Evolutionary conservation across 2,888 invertebrate species (phyloP).

Genomic region (Ptilodon capucinus): DNA sequence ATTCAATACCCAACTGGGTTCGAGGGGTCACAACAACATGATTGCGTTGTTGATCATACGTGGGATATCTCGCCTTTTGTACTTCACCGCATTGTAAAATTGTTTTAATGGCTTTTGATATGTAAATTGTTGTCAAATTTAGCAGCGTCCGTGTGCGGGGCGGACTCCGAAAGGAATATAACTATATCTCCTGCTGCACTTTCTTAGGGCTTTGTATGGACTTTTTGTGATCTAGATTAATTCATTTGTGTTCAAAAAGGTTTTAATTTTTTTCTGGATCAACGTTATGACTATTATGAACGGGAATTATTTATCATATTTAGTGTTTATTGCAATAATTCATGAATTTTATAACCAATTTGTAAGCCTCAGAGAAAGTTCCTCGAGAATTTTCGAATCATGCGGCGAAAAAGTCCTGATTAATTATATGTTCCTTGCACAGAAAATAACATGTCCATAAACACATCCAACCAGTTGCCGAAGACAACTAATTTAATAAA

Average conservation of each 20-base stretch:
- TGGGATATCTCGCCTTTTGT: constrained; percentile 38
- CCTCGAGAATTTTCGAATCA: no score
- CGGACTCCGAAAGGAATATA: constrained; percentile 13
- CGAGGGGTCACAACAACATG: constrained; percentile 34
- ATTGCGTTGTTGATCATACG: constrained; percentile 34
- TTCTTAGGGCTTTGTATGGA: background rate
- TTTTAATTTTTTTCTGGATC: no score
- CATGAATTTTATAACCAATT: no score
- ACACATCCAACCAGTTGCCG: background rate
- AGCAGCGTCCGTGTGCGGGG: constrained; percentile 23
- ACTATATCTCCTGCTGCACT: constrained; percentile 20
- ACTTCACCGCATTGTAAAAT: constrained; percentile 44
- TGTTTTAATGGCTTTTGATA: constrained; percentile 40
- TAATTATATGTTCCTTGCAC: background rate
- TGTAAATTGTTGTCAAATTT: constrained; percentile 41
- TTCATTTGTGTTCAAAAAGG: background rate
- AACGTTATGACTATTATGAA: no score
- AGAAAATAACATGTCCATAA: background rate
- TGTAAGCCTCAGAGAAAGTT: no score
- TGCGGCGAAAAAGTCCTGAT: no score
- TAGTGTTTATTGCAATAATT: no score
- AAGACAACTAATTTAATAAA: constrained; percentile 2
- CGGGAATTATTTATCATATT: no score
- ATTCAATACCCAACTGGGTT: constrained; percentile 26
- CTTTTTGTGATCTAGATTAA: background rate